Evolutionary conservation across 2,113 vertebrate species (phyloP), one percentile per base, ranked within the genome.

Genomic region (Fulica atra): DNA sequence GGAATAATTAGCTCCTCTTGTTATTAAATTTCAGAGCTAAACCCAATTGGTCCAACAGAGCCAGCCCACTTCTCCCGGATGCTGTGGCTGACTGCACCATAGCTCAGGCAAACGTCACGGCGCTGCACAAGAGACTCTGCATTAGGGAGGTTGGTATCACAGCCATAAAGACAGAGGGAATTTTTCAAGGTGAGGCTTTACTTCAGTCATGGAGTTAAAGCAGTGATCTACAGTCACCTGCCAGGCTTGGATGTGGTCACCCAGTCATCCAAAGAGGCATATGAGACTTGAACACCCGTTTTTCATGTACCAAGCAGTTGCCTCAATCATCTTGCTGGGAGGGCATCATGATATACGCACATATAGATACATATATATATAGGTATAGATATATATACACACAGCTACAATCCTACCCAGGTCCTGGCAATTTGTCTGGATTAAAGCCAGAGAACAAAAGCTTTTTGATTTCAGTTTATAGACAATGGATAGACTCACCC

Each of bases 1-100:
- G 68, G 35, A 86, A 83, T 84, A 94, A 88, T 92, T 88, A 84
- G 76, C 38, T 96, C 29, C 6, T 76, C 78, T 59, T 70, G 19
- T 90, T 88, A 81, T 42, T 78, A 88, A 33, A 40, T 84, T 76
- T 93, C 61, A 40, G 44, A 81, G 44, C 51, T 53, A 50, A 40
- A 57, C n/a, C 31, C 63, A 56, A 16, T 24, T 44, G 28, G 66
- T 35, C 78, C 77, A 86, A 33, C 51, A 88, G 56, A 77, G 72
- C 25, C 42, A 36, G 9, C 48, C 35, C 53, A 40, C 36, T 46
- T 60, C 76, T 66, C 48, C 35, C 1, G 7, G 46, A 7, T n/a
- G 56, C 69, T 28, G 44, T 33, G 13, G 14, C 56, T 71, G 51
- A 46, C n/a, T n/a, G 2, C 18, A 16, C 31, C 81, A 31, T 0